Evolutionary conservation across 2,113 vertebrate species (phyloP).

Genomic region (Taurulus bubalis): DNA sequence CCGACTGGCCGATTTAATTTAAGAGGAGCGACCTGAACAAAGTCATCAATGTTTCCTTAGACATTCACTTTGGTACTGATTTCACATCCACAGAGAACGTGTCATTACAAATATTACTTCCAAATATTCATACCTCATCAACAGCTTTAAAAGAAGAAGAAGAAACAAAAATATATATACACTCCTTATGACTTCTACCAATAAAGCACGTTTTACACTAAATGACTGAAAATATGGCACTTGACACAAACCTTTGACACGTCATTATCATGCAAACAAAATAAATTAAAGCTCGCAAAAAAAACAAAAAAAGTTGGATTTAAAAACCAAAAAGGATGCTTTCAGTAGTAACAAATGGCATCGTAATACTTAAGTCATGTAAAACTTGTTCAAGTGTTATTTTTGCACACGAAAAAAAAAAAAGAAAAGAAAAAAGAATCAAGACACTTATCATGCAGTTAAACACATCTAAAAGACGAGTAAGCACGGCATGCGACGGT

Average conservation of each 20-base stretch:
- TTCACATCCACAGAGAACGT: conserved; percentile 70
- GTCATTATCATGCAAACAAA: conserved; percentile 80
- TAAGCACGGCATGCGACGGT: conserved; percentile 86
- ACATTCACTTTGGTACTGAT: conserved; percentile 82
- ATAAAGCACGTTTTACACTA: conserved; percentile 78
- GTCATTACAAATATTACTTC: conserved; percentile 51
- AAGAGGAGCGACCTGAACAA: conserved; percentile 25
- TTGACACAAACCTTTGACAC: conserved; percentile 74
- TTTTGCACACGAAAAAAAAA: conserved; percentile 59
- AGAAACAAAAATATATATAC: conserved; percentile 6
- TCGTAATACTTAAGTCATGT: conserved; percentile 85
- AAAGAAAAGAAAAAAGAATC: conserved; percentile 32
- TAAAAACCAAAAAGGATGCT: conserved; percentile 75
- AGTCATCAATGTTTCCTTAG: conserved; percentile 37
- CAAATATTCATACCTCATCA: conserved; percentile 52
- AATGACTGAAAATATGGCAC: conserved; percentile 80
- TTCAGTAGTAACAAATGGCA: conserved; percentile 93
- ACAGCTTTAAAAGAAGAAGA: conserved; percentile 12
- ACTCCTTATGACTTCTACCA: conserved; percentile 55
- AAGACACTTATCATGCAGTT: conserved; percentile 91
- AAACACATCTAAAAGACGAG: conserved; percentile 84
- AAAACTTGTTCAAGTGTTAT: conserved; percentile 93
- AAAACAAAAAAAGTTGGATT: conserved; percentile 54
- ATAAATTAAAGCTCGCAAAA: conserved; percentile 83
- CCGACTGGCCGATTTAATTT: conserved; percentile 38